Evolutionary conservation across 2,797 vertebrate genomes (phyloP).

Genomic region (Pelodytes ibericus): DNA sequence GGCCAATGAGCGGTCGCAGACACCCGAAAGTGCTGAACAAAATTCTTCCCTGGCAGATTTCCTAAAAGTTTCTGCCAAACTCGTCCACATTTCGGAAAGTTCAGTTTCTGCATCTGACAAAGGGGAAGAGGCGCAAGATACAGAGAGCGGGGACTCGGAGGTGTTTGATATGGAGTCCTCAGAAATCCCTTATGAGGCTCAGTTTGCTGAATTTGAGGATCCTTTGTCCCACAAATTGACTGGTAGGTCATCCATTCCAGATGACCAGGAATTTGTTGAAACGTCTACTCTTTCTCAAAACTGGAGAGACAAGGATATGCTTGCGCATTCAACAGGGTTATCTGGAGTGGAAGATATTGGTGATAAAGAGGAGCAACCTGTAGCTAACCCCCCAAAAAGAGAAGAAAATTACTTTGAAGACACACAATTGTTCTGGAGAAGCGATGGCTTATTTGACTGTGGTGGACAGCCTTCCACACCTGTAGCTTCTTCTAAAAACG

Average conservation of each 20-base stretch:
- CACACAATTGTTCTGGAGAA: too few relatives aligned
- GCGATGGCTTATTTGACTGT: too few relatives aligned
- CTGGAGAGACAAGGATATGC: background rate
- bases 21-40: conserved; percentile 28
- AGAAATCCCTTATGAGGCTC: background rate
- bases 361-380: background rate
- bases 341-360: background rate
- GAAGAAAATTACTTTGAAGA: too few relatives aligned
- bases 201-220: background rate
- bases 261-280: background rate
- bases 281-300: background rate
- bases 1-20: background rate
- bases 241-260: background rate
- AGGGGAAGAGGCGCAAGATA: conserved; percentile 57
- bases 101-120: conserved; percentile 56
- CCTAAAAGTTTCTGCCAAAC: conserved; percentile 64
- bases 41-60: conserved; percentile 62
- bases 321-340: background rate
- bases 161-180: conserved; percentile 32
- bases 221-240: background rate
- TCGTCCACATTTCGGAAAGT: conserved; percentile 58
- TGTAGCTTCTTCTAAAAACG: background rate
- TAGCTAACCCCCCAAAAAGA: background rate
- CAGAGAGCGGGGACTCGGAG: conserved; percentile 56
- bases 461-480: background rate